Percentiles rank a stretch among this genome's conserved stretches.
These are phyloP conservation scores for Antechinus flavipes DNA, from an alignment of 2,113 vertebrate genomes.

Conservation along the genomic window DNA sequence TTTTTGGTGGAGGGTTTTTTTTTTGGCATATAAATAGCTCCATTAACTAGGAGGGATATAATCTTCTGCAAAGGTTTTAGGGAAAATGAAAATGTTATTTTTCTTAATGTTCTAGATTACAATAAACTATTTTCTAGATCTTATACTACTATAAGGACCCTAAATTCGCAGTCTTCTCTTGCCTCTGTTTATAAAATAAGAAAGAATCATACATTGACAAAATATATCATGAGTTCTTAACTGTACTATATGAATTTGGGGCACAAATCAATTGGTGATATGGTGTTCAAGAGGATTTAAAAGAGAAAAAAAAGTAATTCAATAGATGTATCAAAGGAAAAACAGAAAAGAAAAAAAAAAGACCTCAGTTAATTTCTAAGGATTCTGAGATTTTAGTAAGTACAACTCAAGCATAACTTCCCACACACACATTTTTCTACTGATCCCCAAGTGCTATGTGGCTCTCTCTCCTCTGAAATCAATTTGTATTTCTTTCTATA, in stretches of 20 bases:
- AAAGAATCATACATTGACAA: no score
- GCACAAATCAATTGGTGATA: background rate
- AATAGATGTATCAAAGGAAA: background rate
- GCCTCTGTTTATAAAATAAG: no score
- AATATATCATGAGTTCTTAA: no score
- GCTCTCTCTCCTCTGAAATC: background rate
- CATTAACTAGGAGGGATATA: background rate
- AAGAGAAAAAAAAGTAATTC: background rate
- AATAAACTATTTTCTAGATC: no score
- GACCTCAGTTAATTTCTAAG: background rate
- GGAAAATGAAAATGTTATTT: no score
- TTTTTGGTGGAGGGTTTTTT: background rate
- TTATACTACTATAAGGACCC: no score
- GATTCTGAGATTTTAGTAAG: background rate
- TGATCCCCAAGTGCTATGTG: background rate
- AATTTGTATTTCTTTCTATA: background rate
- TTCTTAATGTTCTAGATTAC: no score
- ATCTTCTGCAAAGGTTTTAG: no score
- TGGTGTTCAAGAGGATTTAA: background rate
- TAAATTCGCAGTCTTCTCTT: no score
- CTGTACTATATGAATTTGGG: no score
- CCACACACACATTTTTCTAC: background rate
- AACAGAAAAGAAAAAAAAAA: background rate
- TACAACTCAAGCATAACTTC: background rate
- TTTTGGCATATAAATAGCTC: background rate